phyloP scores from a whole-genome alignment of 2,888 invertebrate species.

The Prosopocoilus inquinatus region DNA sequence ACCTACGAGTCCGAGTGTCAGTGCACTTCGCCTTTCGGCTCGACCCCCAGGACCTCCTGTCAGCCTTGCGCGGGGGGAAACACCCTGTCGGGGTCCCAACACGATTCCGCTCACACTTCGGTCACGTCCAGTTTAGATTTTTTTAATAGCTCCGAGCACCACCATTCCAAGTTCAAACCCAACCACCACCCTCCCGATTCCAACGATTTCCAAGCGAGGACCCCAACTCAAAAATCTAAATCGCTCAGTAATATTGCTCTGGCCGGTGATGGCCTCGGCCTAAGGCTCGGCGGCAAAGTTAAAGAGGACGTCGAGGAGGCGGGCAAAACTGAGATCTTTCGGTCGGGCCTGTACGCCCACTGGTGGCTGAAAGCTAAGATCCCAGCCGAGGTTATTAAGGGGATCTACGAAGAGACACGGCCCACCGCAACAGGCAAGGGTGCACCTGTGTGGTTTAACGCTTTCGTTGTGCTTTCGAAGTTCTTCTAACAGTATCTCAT shows the following conservation, averaged over 20 bases:
- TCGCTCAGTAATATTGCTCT: slow-evolving; percentile 44
- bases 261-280: neutral
- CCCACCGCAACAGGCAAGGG: slow-evolving; percentile 51
- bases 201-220: slow-evolving; percentile 49
- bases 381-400: slow-evolving; percentile 60
- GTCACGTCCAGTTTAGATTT: slow-evolving; percentile 54
- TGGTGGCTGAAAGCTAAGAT: slow-evolving; percentile 91
- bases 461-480: slow-evolving; percentile 21
- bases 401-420: slow-evolving; percentile 47
- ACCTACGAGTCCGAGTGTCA: slow-evolving; percentile 69
- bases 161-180: slow-evolving; percentile 53
- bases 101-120: slow-evolving; percentile 54
- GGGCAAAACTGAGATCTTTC: slow-evolving; percentile 62
- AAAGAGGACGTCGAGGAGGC: slow-evolving; percentile 37
- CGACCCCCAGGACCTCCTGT: slow-evolving; percentile 68
- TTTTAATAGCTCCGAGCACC: slow-evolving; percentile 43
- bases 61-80: slow-evolving; percentile 60
- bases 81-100: slow-evolving; percentile 51
- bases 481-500: slow-evolving; percentile 14
- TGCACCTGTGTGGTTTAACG: slow-evolving; percentile 24
- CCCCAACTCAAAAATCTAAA: slow-evolving; percentile 39
- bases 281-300: slow-evolving; percentile 32
- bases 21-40: slow-evolving; percentile 71
- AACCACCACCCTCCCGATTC: slow-evolving; percentile 27
- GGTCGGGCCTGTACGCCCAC: slow-evolving; percentile 84